Percentiles rank a stretch among this genome's conserved stretches.
Conservation (phyloP, 2,888 invertebrate species). For the Andrena dorsata region DNA sequence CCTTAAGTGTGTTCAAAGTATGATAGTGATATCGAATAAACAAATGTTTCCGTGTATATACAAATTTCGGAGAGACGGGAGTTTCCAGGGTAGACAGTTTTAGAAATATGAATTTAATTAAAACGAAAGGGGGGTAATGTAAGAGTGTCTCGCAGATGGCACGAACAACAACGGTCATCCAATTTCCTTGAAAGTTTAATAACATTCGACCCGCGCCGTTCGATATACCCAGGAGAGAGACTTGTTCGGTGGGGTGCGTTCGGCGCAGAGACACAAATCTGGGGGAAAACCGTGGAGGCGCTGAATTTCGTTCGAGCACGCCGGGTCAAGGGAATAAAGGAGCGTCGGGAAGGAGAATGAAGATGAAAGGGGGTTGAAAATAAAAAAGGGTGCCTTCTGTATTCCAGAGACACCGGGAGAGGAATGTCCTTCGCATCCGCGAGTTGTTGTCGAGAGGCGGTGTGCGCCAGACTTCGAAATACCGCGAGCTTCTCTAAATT, state of each 20-base stretch:
- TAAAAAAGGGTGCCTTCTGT: slow-evolving; percentile 26
- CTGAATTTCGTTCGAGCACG: slow-evolving; percentile 34
- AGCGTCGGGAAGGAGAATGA: slow-evolving; percentile 28
- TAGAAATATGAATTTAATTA: slow-evolving; percentile 16
- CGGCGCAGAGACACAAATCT: slow-evolving; percentile 22
- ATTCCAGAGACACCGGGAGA: slow-evolving; percentile 35
- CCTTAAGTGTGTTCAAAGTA: too few relatives aligned
- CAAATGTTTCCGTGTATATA: too few relatives aligned
- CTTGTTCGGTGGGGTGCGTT: not conserved
- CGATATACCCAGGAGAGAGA: slow-evolving; percentile 13
- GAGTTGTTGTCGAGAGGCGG: slow-evolving; percentile 23
- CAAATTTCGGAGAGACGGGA: not conserved
- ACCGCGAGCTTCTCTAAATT: slow-evolving; percentile 53
- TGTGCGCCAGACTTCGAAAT: slow-evolving; percentile 42
- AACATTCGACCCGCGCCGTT: slow-evolving; percentile 8
- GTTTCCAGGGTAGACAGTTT: not conserved
- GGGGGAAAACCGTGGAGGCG: slow-evolving; percentile 4
- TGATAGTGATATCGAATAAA: too few relatives aligned
- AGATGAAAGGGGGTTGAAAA: slow-evolving; percentile 39
- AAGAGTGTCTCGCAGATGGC: not conserved
- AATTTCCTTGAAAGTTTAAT: slow-evolving; percentile 17
- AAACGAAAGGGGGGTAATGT: not conserved
- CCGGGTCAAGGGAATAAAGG: slow-evolving; percentile 35
- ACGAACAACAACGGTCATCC: not conserved
- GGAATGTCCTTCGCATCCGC: slow-evolving; percentile 44